Conservation (phyloP, 2,888 invertebrate species). For the Platerodrilus igneus region DNA sequence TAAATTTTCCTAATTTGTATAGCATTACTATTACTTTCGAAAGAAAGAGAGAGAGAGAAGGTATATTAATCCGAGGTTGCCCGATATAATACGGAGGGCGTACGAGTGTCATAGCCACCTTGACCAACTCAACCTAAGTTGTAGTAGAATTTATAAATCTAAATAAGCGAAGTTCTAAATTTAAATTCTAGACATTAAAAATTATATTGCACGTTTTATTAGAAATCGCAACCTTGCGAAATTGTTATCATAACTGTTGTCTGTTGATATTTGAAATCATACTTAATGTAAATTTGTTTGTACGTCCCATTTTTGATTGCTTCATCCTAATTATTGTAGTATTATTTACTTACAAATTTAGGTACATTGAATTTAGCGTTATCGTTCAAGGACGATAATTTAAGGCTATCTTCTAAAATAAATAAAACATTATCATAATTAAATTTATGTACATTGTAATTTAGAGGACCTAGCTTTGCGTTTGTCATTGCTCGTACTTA, state of each 20-base stretch:
- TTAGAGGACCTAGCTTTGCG: no score
- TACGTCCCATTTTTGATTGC: conserved; percentile 2
- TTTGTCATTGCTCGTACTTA: no score
- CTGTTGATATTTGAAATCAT: no score
- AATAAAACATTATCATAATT: no score
- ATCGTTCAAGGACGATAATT: no score
- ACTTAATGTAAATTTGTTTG: no score
- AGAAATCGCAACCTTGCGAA: no score
- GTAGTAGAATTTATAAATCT: conserved; percentile 24
- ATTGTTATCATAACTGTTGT: no score
- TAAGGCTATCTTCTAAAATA: no score
- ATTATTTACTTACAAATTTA: no score
- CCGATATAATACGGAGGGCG: conserved; percentile 28
- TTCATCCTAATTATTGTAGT: conserved; percentile 2
- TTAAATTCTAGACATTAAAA: conserved; percentile 17
- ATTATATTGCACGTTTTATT: no score
- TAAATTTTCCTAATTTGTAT: conserved; percentile 2
- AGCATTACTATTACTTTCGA: conserved; percentile 29
- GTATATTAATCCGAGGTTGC: conserved; percentile 32
- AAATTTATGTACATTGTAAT: no score
- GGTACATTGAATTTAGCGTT: conserved; percentile 2
- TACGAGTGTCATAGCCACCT: conserved; percentile 40
- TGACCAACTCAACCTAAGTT: conserved; percentile 47
- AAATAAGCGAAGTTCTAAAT: conserved; percentile 20
- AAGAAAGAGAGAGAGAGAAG: conserved; percentile 45